Evolutionary conservation across 1,140 invertebrate species (phyloP), one percentile per base, ranked within the genome.

Genomic region (Geopemphigus sp.): DNA sequence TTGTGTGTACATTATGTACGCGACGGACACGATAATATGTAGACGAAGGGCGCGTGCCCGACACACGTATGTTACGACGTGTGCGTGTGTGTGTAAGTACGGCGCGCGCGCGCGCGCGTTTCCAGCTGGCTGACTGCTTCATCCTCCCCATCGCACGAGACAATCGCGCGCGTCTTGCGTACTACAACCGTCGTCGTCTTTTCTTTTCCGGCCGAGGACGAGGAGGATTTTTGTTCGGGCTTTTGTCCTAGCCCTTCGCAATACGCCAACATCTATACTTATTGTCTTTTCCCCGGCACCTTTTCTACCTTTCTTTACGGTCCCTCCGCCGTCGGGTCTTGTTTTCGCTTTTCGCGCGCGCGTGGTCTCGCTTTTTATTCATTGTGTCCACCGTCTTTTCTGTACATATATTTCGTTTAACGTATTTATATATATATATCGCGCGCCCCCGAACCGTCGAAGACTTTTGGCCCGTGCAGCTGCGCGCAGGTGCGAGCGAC

Each of bases 11-110:
- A n/a, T 19, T 17, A n/a, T 56, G n/a, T 19, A 29, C 24, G 15
- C 14, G 14, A 29, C 14, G 12, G 6, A 22, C 24, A 6, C 22
- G 3, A 24, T 22, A 47, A 6, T 1, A 12, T 14, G n/a, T 47
- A 47, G 64, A 70, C 66, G 66, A 53, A 15, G 66, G 47, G 66
- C 66, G 66, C 66, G 66, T 70, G 66, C 66, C 66, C 47, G 66
- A 70, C 66, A 53, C 66, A 53, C 47, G 66, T 70, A 70, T 15
- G 24, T 24, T 24, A 47, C 39, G 5, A 66, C 1, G 2, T 39
- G 63, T 19, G 32, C 29, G 63, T 19, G 63, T 29, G n/a, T n/a
- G n/a, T n/a, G n/a, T n/a, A n/a, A n/a, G n/a, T n/a, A n/a, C n/a
- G n/a, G n/a, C n/a, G n/a, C n/a, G 61, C 29, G 61, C 61, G 22